Conservation (phyloP, 1,140 invertebrate species). For the Zaprionus nigranus region DNA sequence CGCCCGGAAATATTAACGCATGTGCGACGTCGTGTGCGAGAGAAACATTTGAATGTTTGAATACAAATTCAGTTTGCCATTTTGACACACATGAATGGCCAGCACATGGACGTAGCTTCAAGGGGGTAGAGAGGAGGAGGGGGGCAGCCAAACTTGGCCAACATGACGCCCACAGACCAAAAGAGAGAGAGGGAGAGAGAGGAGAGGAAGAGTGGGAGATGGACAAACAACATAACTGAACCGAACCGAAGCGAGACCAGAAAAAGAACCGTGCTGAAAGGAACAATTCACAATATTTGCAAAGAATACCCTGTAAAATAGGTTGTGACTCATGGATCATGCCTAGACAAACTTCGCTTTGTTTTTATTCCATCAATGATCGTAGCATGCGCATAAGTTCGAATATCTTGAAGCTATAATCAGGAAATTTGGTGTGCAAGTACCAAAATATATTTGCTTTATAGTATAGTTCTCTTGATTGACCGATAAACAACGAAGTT, state of each 20-base stretch:
- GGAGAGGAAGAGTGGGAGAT: not conserved
- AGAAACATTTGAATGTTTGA: conserved; percentile 74
- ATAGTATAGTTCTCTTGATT: too few species aligned
- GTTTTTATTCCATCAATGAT: not conserved
- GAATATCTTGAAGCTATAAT: not conserved
- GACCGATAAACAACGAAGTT: not conserved
- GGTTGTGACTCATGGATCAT: too few species aligned
- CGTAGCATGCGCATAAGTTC: not conserved
- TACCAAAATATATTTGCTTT: not conserved
- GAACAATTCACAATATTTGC: conserved; percentile 34
- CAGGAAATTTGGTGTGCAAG: not conserved
- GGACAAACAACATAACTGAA: conserved; percentile 21
- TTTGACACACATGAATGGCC: conserved; percentile 82
- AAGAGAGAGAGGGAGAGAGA: not conserved
- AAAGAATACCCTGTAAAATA: not conserved
- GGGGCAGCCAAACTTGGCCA: conserved; percentile 33
- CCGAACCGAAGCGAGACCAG: conserved; percentile 17
- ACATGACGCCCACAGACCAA: conserved; percentile 50
- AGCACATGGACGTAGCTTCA: conserved; percentile 47
- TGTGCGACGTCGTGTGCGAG: conserved; percentile 56
- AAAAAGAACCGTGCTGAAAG: conserved; percentile 4
- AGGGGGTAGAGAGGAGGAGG: not conserved
- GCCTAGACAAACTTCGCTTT: too few species aligned
- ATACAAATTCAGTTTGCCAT: conserved; percentile 81
- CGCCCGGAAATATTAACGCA: conserved; percentile 80